Base-by-base conservation (phyloP, 2,888 invertebrate genomes). In the Volucella bombylans region DNA sequence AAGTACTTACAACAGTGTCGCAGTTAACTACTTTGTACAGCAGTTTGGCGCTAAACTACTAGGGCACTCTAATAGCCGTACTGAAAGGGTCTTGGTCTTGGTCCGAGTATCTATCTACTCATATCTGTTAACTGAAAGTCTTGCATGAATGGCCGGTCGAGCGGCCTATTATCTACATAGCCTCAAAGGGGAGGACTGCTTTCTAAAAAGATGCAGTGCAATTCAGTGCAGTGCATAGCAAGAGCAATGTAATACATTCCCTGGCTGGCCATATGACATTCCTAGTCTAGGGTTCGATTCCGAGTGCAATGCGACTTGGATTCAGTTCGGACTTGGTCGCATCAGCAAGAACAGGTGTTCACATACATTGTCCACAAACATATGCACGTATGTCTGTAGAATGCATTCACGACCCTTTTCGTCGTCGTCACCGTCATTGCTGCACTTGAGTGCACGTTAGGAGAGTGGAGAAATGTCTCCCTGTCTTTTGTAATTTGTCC, bases 11-110 rank as follows among this genome's bases (percentile, higher is more conserved):
- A 82, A 82, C 82, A 82, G 86, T 86, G 86, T 86, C 86, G 86
- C 86, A 86, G 77, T 86, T 86, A 86, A 86, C 86, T 82, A 86
- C 86, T 86, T 31, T 86, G 86, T 86, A 86, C 86, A 86, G 64
- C 86, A 82, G 82, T 86, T 86, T 82, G 86, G 86, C 86, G 86
- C 82, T 86, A 86, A 86, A 82, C 86, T 73, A 86, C 86, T 81
- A 81, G 81, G 54, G 62, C 68, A 71, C 74, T 73, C 79, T 69
- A 65, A 55, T 64, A 65, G 61, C 61, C 54, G 65, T 72, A 39
- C 71, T 41, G 12, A 15, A 31, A 50, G 55, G 41, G 55, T 57
- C 54, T 61, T 67, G 50, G 31, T 31, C 31, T 31, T 31, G 6
- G 31, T 6, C 6, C 31, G 31, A 31, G 31, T 31, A 31, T 31